These are phyloP conservation scores for Caenorhabditis doughertyi DNA, from an alignment of 2,888 invertebrate species.

Conservation along the genomic window DNA sequence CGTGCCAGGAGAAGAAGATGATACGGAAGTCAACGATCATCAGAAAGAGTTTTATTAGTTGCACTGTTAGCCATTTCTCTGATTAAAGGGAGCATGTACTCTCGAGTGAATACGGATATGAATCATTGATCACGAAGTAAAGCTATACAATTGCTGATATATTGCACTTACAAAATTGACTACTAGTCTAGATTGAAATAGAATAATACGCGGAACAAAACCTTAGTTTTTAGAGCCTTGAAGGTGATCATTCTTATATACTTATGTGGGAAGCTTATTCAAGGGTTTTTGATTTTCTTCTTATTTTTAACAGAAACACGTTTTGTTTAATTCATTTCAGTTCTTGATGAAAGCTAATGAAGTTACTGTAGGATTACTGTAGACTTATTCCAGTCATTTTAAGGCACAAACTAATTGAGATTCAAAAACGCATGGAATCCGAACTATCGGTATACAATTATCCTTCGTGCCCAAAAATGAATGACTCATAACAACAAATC, in stretches of 20 bases:
- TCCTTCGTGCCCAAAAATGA: not conserved
- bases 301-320: too few species aligned
- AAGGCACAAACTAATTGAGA: too few species aligned
- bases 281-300: too few species aligned
- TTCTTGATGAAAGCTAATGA: too few species aligned
- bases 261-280: too few species aligned
- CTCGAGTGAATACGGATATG: slow-evolving; percentile 26
- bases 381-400: too few species aligned
- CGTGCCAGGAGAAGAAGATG: slow-evolving; percentile 42
- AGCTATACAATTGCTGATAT: slow-evolving; percentile 33
- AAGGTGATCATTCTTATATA: too few species aligned
- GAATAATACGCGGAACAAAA: not conserved
- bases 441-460: too few species aligned
- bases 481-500: slow-evolving; percentile 7
- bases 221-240: too few species aligned
- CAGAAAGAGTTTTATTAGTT: slow-evolving; percentile 23
- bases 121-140: slow-evolving; percentile 44
- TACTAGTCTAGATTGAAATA: not conserved
- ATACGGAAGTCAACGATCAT: slow-evolving; percentile 22
- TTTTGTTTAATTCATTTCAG: too few species aligned
- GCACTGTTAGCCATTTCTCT: slow-evolving; percentile 49
- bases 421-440: too few species aligned
- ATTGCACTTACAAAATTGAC: slow-evolving; percentile 36
- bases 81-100: slow-evolving; percentile 20
- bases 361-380: too few species aligned